These are phyloP conservation scores for Montipora foliosa DNA, from an alignment of 64 coral and sea anemone species.

Conservation along the genomic window DNA sequence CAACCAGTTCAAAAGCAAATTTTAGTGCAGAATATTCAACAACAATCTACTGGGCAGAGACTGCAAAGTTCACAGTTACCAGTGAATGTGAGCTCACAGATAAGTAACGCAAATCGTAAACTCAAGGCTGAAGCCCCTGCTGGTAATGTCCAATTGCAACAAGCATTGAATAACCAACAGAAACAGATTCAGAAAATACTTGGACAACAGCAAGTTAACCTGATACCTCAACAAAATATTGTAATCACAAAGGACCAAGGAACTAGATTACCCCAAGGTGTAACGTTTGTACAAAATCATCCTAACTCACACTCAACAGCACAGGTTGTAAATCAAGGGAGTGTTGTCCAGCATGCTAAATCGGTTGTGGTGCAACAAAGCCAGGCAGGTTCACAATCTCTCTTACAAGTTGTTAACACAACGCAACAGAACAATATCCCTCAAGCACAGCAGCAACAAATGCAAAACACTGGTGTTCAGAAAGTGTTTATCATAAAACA, in stretches of 20 bases:
- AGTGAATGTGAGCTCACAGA: conserved; percentile 15
- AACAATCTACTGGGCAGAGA: conserved; percentile 16
- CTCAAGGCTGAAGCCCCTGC: conserved; percentile 5
- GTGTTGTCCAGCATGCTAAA: conserved; percentile 16
- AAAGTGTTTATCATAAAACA: conserved; percentile 97
- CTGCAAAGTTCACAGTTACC: conserved; percentile 13
- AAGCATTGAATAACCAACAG: conserved; percentile 68
- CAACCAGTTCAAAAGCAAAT: conserved; percentile 62
- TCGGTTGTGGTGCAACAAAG: not conserved
- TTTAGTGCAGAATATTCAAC: conserved; percentile 38
- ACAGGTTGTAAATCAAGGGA: conserved; percentile 24
- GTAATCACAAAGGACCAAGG: conserved; percentile 22
- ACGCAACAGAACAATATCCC: conserved; percentile 32
- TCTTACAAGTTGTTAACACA: conserved; percentile 26
- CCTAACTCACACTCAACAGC: not conserved
- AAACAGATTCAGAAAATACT: conserved; percentile 63
- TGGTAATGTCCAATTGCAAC: conserved; percentile 31
- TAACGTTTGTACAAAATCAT: conserved; percentile 33
- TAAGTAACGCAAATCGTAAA: not conserved
- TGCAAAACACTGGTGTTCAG: conserved; percentile 71
- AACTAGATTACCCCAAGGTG: conserved; percentile 10
- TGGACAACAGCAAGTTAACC: conserved; percentile 56
- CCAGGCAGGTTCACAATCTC: not conserved
- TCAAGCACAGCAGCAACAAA: conserved; percentile 71
- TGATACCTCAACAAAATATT: not conserved